These are phyloP conservation scores for Melangyna quadrimaculata DNA, from an alignment of 2,888 invertebrate species.

Conservation along the genomic window DNA sequence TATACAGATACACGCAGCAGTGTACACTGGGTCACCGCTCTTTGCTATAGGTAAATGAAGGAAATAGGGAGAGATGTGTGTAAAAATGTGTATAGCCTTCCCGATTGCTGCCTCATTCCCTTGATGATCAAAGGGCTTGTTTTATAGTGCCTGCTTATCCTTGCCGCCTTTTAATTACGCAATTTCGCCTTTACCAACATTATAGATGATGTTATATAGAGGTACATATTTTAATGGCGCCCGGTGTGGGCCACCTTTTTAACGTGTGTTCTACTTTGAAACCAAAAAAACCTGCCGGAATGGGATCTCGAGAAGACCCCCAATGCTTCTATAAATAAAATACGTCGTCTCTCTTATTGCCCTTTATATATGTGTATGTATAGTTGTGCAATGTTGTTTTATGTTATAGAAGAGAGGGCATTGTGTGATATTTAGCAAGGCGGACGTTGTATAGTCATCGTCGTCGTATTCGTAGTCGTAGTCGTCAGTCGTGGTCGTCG, in stretches of 20 bases:
- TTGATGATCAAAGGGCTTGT: conserved; percentile 7
- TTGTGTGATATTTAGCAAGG: conserved; percentile 58
- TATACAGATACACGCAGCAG: neutral
- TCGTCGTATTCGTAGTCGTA: neutral
- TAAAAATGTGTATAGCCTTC: conserved; percentile 8
- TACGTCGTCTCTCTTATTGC: conserved; percentile 22
- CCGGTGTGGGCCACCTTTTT: conserved; percentile 44
- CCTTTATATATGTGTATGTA: neutral
- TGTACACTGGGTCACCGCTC: conserved; percentile 31
- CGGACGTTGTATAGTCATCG: neutral
- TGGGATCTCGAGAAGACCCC: conserved; percentile 27
- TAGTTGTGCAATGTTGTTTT: conserved; percentile 35
- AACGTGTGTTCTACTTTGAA: conserved; percentile 57
- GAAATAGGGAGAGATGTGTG: conserved; percentile 3
- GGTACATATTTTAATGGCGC: conserved; percentile 10
- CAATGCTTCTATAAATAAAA: conserved; percentile 62
- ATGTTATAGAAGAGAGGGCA: conserved; percentile 11
- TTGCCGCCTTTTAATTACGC: conserved; percentile 68
- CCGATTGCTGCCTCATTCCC: neutral
- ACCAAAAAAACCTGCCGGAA: conserved; percentile 49
- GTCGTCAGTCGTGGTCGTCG: neutral
- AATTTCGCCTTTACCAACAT: conserved; percentile 50
- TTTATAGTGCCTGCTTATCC: conserved; percentile 45
- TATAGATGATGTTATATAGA: neutral
- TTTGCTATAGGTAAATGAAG: conserved; percentile 24